These are phyloP conservation scores for Simalia tracyae DNA, from an alignment of 2,797 vertebrate genomes.

Conservation along the genomic window DNA sequence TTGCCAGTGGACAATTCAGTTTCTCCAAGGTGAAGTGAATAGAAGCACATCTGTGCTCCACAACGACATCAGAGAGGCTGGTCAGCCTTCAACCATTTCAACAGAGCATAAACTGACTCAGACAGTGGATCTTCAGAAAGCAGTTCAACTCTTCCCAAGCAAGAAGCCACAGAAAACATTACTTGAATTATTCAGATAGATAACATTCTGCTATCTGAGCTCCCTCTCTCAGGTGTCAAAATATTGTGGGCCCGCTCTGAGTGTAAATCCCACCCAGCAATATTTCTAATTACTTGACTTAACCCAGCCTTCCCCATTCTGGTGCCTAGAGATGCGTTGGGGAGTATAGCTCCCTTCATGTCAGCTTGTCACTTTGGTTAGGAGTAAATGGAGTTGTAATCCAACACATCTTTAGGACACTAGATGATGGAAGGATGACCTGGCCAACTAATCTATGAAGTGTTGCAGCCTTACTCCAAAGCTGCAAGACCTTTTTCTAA, in stretches of 20 bases:
- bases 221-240: background rate
- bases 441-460: background rate
- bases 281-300: background rate
- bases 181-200: background rate
- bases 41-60: background rate
- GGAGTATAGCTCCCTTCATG: background rate
- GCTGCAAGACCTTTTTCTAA: background rate
- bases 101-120: background rate
- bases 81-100: background rate
- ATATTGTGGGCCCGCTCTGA: background rate
- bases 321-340: background rate
- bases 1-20: background rate
- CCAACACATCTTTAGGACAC: background rate
- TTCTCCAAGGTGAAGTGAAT: background rate
- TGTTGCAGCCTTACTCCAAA: background rate
- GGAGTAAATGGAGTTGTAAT: background rate
- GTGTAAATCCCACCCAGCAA: background rate
- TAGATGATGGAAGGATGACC: background rate
- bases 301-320: background rate
- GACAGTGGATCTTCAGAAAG: background rate
- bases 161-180: background rate
- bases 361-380: background rate
- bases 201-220: background rate
- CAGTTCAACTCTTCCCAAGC: background rate
- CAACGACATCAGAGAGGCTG: background rate